Base-by-base conservation (phyloP, 2,888 invertebrate species). In the Eupsilia transversa region DNA sequence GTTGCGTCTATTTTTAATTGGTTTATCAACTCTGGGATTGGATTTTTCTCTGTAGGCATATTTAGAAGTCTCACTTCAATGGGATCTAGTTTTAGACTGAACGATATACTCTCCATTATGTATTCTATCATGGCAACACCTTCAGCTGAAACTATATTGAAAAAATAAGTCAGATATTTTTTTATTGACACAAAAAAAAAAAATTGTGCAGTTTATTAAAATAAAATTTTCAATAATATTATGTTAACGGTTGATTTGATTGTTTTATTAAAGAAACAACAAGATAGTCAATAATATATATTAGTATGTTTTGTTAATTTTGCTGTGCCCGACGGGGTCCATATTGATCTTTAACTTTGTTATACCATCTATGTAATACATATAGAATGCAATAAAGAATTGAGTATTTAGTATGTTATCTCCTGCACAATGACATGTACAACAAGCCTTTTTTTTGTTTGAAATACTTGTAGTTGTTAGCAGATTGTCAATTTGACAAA, bases 71-170 rank as follows among this genome's bases (percentile, higher is more conserved):
- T 95, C 0, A 98, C 97, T 84, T 97, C 93, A 43, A 97, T 63
- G 0, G 97, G 96, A 92, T 98, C 97, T 89, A 96, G 96, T 1
- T 94, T 93, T 17, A 97, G 81, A 30, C 89, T 92, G 65, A 93
- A 93, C 0, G 97, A 97, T 79, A 97, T 97, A 88, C 97, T 97
- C 78, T 98, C 97, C 97, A 98, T 97, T 14, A 98, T 95, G 69
- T 96, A 93, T 92, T 98, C 98, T 79, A 96, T 96, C 91, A 97
- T 95, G 6, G 97, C 97, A 10, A 97, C 87, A 7, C 96, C 97
- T 93, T 97, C 97, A 1, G 97, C 95, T 5, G 97, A 96, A 41
- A 96, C 97, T 97, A 83, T 52, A 30, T 27, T 10, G 6, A 49
- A 52, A 80, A 49, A 46, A 35, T 12, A 35, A 6, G 35, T n/a